A percentile compares a stretch with the other conserved stretches of the same genome.
phyloP scores from a whole-genome alignment of 1,140 invertebrate species.

The Papilio aristodemus region DNA sequence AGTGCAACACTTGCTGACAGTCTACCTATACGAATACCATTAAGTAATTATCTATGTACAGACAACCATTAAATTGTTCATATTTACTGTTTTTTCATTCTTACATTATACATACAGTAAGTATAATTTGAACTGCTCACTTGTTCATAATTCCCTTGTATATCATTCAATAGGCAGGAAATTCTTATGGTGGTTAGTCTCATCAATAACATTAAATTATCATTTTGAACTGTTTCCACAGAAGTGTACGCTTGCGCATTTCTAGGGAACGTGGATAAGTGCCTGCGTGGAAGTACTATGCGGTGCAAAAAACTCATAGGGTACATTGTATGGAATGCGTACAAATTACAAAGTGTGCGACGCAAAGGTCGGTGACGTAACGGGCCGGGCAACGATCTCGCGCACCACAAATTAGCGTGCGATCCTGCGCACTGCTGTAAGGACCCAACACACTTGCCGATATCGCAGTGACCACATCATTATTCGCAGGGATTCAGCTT shows the following conservation, averaged over 20 bases:
- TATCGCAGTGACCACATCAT: not conserved
- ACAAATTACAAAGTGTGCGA: not conserved
- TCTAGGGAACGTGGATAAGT: not conserved
- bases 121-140: no score
- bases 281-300: not conserved
- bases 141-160: no score
- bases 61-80: no score
- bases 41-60: no score
- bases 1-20: not conserved
- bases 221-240: no score
- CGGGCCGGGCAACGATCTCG: constrained; percentile 3
- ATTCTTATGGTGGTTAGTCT: no score
- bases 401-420: constrained; percentile 13
- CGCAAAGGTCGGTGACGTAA: constrained; percentile 12
- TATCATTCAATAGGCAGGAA: no score
- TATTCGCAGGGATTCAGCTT: no score
- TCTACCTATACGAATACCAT: no score
- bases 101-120: no score
- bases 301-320: not conserved
- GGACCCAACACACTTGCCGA: not conserved
- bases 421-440: not conserved
- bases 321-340: not conserved
- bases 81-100: no score
- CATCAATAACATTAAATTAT: no score
- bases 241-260: not conserved